These are phyloP conservation scores for Neria commutata DNA, from an alignment of 2,888 invertebrate species.

Conservation along the genomic window DNA sequence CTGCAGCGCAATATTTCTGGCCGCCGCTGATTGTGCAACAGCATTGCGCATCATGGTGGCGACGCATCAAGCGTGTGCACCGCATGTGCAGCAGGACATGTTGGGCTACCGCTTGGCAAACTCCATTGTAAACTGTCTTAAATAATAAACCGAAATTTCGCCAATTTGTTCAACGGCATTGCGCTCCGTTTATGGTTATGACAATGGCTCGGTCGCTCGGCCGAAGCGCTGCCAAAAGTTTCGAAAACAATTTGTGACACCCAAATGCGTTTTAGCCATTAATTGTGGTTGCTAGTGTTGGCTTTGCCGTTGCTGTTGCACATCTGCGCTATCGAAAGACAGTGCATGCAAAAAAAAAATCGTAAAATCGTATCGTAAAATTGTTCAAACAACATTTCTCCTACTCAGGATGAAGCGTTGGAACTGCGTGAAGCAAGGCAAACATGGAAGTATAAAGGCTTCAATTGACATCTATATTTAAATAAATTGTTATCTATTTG, in stretches of 20 bases:
- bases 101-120: conserved; percentile 1
- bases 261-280: not conserved
- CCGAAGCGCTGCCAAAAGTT: not conserved
- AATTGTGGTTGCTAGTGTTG: not conserved
- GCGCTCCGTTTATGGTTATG: conserved; percentile 41
- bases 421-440: no score
- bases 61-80: conserved; percentile 1
- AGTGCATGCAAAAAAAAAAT: not conserved
- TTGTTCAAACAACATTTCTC: no score
- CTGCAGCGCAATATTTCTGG: not conserved
- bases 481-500: no score
- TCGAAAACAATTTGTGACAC: not conserved
- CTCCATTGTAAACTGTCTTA: conserved; percentile 9
- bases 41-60: not conserved
- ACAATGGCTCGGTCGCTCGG: conserved; percentile 17
- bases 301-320: not conserved
- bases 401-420: no score
- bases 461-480: no score
- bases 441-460: no score
- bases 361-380: no score
- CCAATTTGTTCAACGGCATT: conserved; percentile 43
- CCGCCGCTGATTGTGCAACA: conserved; percentile 7
- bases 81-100: conserved; percentile 32
- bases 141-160: conserved; percentile 31
- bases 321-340: not conserved